Evolutionary conservation across 2,888 invertebrate genomes (phyloP).

Genomic region (Lamellibrachia columna): DNA sequence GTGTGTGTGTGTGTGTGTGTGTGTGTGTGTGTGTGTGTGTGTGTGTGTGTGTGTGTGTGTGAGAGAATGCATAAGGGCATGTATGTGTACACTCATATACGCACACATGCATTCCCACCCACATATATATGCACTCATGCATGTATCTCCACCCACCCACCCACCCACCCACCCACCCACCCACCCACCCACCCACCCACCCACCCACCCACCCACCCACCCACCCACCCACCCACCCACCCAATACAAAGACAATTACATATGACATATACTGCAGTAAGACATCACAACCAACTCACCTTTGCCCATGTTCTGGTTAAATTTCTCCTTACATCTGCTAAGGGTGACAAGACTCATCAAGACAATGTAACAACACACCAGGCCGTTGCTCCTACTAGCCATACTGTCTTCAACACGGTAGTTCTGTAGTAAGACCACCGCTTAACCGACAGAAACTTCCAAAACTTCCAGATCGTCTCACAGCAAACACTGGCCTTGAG

Average conservation of each 20-base stretch:
- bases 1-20: not conserved
- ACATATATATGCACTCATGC: too few species aligned
- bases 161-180: too few species aligned
- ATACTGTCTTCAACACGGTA: not conserved
- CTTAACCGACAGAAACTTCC: not conserved
- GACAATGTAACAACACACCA: not conserved
- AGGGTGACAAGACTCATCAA: not conserved
- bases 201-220: too few species aligned
- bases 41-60: not conserved
- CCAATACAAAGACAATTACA: not conserved
- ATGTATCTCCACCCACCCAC: too few species aligned
- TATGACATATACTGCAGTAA: too few species aligned
- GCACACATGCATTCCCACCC: not conserved
- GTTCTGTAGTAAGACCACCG: not conserved
- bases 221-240: too few species aligned
- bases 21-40: not conserved
- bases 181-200: too few species aligned
- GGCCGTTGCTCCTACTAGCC: not conserved
- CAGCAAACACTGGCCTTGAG: not conserved
- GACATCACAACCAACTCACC: not conserved
- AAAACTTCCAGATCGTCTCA: not conserved
- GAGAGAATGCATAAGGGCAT: too few species aligned
- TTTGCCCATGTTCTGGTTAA: slow-evolving; percentile 12
- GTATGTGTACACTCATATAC: not conserved
- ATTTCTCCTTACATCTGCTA: not conserved